Base-by-base conservation (phyloP, 2,888 invertebrate genomes). In the Pammene fasciana region DNA sequence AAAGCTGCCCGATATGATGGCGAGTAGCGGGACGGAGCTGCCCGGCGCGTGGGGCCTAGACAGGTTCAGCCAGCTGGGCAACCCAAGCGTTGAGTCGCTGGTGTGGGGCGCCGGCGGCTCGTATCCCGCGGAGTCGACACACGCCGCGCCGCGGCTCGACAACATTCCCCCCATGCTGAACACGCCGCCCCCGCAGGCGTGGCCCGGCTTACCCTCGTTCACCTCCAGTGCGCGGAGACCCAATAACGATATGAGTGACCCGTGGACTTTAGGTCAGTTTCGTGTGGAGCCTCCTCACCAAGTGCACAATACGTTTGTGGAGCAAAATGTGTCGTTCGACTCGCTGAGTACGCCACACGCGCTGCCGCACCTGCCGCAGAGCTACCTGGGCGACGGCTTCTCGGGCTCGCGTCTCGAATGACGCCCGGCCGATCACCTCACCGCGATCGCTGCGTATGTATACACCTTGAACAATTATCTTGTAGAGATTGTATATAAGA, bases 401-500 rank as follows among this genome's bases (percentile, higher is more conserved):
- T 71, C 88, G 71, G 90, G 89, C 65, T 88, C 91, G 46, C 90
- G 91, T 75, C 88, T 87, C 73, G 91, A 92, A 85, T 92, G 90
- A 91, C 85, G 79, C 79, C 66, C 65, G 50, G 59, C 67, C 75
- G 65, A 18, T 46, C 14, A 52, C 16, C 60, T 43, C 60, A 34
- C 48, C 67, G 48, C 70, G 52, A 36, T 41, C 81, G 82, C 76
- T 75, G 76, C 84, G 79, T 85, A 84, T 82, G 78, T 84, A 81
- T 78, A 76, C 82, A 76, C 82, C 81, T 77, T 87, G 89, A 90
- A 89, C 89, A 86, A 88, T 89, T 88, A 86, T 82, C 79, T 82
- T 82, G 82, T 86, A 87, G 83, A 86, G 75, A 80, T 82, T 92
- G 92, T 92, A 92, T 82, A 92, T 91, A 92, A 91, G 86, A 90